A percentile compares a stretch with the other conserved stretches of the same genome.
Evolutionary conservation across 2,113 vertebrate species (phyloP).

Genomic region (Marmota flaviventris): DNA sequence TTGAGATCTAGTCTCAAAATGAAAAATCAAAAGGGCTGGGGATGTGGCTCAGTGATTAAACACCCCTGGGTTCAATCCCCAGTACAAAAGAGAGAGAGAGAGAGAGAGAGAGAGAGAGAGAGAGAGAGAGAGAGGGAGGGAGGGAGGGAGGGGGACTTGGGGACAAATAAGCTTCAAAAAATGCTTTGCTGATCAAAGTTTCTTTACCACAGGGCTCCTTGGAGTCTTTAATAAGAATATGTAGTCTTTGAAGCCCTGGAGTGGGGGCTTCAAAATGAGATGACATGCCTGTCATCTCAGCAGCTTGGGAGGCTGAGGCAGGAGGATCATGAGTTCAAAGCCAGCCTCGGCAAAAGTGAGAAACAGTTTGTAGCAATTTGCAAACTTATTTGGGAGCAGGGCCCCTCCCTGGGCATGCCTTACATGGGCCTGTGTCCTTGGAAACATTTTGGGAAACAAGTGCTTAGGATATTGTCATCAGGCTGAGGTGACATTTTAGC

Average conservation of each 20-base stretch:
- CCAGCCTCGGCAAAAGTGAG: no score
- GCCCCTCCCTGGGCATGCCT: background rate
- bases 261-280: background rate
- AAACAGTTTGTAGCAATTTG: background rate
- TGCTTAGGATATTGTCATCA: background rate
- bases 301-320: no score
- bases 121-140: no score
- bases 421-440: background rate
- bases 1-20: no score
- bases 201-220: background rate
- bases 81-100: no score
- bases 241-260: background rate
- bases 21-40: no score
- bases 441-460: background rate
- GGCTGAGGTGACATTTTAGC: background rate
- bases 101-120: no score
- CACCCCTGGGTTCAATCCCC: no score
- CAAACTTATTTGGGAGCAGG: constrained; percentile 38
- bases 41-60: no score
- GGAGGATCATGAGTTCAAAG: no score
- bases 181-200: background rate
- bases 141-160: background rate
- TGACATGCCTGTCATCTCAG: no score
- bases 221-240: background rate
- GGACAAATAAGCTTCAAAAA: background rate